phyloP scores from a whole-genome alignment of 2,113 vertebrate genomes.

The Drymodes brunneopygia region DNA sequence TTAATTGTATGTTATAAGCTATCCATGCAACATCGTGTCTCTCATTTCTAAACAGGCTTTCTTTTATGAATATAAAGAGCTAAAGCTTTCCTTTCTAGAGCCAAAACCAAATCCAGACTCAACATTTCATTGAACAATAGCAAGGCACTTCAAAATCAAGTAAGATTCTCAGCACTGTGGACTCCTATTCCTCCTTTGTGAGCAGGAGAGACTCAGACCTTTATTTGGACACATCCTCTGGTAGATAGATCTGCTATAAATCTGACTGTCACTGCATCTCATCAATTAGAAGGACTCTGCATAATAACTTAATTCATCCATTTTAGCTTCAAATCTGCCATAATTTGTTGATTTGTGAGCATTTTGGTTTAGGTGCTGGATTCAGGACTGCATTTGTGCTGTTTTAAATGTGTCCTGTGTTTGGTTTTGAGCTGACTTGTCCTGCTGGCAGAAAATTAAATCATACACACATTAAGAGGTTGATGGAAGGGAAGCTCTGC shows the following conservation, averaged over 20 bases:
- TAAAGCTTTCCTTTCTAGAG: background rate
- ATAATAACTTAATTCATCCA: background rate
- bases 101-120: background rate
- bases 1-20: constrained; percentile 4
- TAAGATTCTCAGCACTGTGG: background rate
- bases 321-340: background rate
- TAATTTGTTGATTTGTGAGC: background rate
- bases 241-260: background rate
- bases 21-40: background rate
- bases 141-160: background rate
- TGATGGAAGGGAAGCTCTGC: background rate
- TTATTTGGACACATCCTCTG: background rate
- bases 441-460: constrained; percentile 6
- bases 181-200: background rate
- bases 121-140: background rate
- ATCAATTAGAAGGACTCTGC: background rate
- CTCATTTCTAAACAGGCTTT: background rate
- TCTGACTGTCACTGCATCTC: background rate
- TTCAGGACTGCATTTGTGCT: background rate
- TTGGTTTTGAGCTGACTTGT: background rate
- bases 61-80: background rate
- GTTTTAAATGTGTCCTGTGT: background rate
- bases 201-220: background rate
- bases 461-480: background rate
- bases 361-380: background rate